Conservation (phyloP, 1,140 invertebrate genomes). For the Bradynema listronoti region DNA sequence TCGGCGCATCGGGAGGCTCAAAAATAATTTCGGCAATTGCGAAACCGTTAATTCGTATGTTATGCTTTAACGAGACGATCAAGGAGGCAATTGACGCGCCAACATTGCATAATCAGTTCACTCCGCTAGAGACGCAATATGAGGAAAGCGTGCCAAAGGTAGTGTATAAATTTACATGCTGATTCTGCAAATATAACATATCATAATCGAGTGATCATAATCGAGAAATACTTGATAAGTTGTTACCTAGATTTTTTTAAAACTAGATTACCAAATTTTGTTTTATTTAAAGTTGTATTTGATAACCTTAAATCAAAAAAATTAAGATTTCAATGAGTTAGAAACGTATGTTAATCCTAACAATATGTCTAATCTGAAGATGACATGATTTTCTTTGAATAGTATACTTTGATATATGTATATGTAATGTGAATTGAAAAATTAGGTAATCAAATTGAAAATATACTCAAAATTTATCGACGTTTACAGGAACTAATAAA, state of each 20-base stretch:
- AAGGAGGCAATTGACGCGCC: slow-evolving; percentile 79
- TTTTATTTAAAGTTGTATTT: background rate
- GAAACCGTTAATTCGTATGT: slow-evolving; percentile 68
- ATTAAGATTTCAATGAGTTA: too few relatives aligned
- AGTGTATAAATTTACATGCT: background rate
- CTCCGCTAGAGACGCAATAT: slow-evolving; percentile 72
- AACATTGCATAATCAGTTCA: slow-evolving; percentile 83
- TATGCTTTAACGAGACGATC: slow-evolving; percentile 77
- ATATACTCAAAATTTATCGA: background rate
- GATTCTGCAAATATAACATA: background rate
- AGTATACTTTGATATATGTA: background rate
- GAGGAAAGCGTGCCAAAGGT: slow-evolving; percentile 62
- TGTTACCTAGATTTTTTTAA: background rate
- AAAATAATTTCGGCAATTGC: slow-evolving; percentile 77
- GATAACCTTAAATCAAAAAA: background rate
- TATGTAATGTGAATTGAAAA: background rate
- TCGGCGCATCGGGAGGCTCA: slow-evolving; percentile 85
- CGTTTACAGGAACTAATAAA: slow-evolving; percentile 14
- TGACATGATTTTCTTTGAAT: background rate
- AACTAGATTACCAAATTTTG: background rate
- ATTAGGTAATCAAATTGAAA: slow-evolving; percentile 1
- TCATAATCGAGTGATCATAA: too few relatives aligned
- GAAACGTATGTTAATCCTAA: background rate
- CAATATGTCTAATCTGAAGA: background rate
- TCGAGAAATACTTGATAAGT: too few relatives aligned